Percentiles rank a stretch among this genome's conserved stretches.
Evolutionary conservation across 2,797 vertebrate species (phyloP).

Genomic region (Takifugu ocellatus): DNA sequence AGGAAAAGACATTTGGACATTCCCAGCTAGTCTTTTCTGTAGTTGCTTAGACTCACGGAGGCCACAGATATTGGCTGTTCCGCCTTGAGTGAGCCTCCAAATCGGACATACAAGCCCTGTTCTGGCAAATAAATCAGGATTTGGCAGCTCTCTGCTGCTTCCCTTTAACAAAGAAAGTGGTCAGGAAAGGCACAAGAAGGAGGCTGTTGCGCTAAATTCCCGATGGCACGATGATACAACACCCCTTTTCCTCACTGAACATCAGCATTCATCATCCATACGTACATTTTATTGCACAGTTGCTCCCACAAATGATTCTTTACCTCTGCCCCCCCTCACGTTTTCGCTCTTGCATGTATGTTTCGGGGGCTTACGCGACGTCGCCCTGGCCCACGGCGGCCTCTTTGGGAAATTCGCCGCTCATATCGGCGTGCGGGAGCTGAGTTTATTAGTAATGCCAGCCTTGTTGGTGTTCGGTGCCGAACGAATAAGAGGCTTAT

Average conservation of each 20-base stretch:
- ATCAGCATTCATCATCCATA: no score
- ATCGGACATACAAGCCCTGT: constrained; percentile 1
- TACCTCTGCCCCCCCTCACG: neutral
- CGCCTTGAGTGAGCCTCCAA: constrained; percentile 1
- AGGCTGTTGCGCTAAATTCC: no score
- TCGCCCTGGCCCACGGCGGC: constrained; percentile 13
- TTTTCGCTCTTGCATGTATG: constrained; percentile 13
- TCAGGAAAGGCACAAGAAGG: no score
- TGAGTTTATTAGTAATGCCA: constrained; percentile 67
- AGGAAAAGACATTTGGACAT: no score
- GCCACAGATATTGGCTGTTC: neutral
- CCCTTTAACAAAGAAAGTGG: no score
- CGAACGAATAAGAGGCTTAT: constrained; percentile 66
- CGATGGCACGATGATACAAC: no score
- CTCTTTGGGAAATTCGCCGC: constrained; percentile 35
- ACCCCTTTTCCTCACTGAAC: no score
- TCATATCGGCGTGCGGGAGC: constrained; percentile 39
- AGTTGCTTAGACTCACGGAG: no score
- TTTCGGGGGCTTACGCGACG: constrained; percentile 19
- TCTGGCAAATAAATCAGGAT: constrained; percentile 5
- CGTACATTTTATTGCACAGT: no score
- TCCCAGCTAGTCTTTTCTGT: no score
- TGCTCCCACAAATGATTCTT: no score
- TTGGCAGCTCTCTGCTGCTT: neutral
- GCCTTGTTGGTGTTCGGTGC: constrained; percentile 55